phyloP scores from a whole-genome alignment of 2,888 invertebrate genomes.

The Trissonchulus latispiculum region DNA sequence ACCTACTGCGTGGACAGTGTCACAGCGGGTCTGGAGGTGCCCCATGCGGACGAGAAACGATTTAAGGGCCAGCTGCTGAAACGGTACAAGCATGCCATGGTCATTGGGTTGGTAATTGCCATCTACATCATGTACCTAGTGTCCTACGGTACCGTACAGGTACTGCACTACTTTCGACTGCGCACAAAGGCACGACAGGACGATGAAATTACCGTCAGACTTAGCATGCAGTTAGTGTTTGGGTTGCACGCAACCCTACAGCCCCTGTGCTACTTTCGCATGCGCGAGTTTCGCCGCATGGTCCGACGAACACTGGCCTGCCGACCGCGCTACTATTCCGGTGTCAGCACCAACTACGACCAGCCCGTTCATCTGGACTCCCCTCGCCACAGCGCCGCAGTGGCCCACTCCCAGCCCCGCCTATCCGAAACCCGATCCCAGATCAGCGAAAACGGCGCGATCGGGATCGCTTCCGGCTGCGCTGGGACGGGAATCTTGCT shows the following conservation, averaged over 20 bases:
- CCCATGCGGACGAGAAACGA: background rate
- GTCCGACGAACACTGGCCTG: background rate
- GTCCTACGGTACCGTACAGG: slow-evolving; percentile 29
- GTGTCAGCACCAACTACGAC: background rate
- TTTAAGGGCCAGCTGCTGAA: slow-evolving; percentile 13
- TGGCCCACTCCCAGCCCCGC: no score
- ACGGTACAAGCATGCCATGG: slow-evolving; percentile 33
- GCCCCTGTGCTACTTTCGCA: slow-evolving; percentile 22
- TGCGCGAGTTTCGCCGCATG: slow-evolving; percentile 10
- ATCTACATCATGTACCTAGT: slow-evolving; percentile 32
- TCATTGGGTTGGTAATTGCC: slow-evolving; percentile 35
- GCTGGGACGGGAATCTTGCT: no score
- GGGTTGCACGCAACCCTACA: slow-evolving; percentile 20
- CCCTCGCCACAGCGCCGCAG: no score
- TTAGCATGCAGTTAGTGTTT: background rate
- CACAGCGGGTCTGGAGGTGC: no score
- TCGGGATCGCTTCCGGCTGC: no score
- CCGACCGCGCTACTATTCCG: background rate
- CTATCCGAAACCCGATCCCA: no score
- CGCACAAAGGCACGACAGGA: background rate
- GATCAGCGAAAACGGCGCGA: no score
- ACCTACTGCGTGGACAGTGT: no score
- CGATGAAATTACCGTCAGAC: background rate
- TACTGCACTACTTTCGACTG: slow-evolving; percentile 27
- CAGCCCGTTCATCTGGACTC: no score